Percentiles rank a stretch among this genome's conserved stretches.
Conservation (phyloP, 2,113 vertebrate genomes). For the Malurus cyaneus region DNA sequence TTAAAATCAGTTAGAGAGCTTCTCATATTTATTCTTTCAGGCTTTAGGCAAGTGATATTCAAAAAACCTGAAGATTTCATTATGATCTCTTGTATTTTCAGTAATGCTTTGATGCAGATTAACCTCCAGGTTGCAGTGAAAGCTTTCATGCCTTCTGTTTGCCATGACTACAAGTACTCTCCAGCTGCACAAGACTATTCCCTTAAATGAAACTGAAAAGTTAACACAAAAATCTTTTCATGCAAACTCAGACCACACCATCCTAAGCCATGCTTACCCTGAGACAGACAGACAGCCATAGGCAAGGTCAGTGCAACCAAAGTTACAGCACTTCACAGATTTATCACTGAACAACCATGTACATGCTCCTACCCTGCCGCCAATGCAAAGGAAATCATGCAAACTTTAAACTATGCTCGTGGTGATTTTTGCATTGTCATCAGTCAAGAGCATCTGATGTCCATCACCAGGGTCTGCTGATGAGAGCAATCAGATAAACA, state of each 20-base stretch:
- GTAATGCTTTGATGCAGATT: conserved; percentile 12
- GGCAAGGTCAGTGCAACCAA: not conserved
- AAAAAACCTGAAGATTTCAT: conserved; percentile 9
- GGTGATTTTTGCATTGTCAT: not conserved
- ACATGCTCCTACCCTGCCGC: not conserved
- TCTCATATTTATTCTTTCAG: not conserved
- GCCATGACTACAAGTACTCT: not conserved
- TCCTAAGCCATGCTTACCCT: not conserved
- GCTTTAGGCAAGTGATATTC: conserved; percentile 4
- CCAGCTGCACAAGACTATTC: not conserved
- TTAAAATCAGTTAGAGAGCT: not conserved
- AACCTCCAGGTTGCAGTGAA: conserved; percentile 7
- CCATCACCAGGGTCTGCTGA: not conserved
- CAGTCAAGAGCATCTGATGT: not conserved
- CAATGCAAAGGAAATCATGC: not conserved
- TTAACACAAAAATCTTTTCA: not conserved
- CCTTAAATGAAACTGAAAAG: not conserved
- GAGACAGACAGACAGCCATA: not conserved
- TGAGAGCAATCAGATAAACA: not conserved
- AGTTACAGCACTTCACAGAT: not conserved
- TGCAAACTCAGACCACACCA: not conserved
- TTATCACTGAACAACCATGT: not conserved
- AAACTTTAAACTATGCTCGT: not conserved
- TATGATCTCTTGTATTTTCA: conserved; percentile 15
- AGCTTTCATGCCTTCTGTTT: not conserved